A percentile compares a stretch with the other conserved stretches of the same genome.
Evolutionary conservation across 1,140 invertebrate genomes (phyloP).

Genomic region (Ostrea denselamellosa): DNA sequence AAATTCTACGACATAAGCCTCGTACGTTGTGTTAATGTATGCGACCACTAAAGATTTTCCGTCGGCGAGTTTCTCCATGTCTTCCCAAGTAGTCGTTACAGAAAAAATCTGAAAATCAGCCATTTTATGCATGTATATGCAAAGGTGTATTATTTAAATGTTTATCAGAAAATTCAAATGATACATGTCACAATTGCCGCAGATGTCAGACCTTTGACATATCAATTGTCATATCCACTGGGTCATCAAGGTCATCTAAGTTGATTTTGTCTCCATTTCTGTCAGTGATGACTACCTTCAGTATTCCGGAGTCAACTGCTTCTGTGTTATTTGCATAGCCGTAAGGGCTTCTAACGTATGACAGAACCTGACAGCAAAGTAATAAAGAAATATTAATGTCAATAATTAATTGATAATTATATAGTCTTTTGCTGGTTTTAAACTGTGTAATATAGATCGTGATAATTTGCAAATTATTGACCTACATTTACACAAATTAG

Average conservation of each 20-base stretch:
- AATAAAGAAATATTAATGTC: background rate
- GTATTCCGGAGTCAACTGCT: constrained; percentile 26
- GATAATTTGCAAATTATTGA: too few relatives aligned
- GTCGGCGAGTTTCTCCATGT: background rate
- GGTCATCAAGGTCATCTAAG: constrained; percentile 31
- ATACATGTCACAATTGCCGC: background rate
- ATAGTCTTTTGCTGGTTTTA: too few relatives aligned
- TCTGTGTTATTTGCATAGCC: constrained; percentile 33
- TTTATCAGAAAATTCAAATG: background rate
- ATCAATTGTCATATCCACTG: constrained; percentile 30
- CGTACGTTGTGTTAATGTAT: background rate
- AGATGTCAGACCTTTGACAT: constrained; percentile 5
- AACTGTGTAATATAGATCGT: too few relatives aligned
- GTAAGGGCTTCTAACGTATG: constrained; percentile 44
- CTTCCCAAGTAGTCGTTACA: background rate
- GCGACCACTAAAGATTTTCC: background rate
- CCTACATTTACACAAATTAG: constrained; percentile 20
- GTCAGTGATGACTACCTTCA: constrained; percentile 25
- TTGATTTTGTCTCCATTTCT: constrained; percentile 12
- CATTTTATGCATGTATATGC: background rate
- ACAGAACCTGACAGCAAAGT: constrained; percentile 5
- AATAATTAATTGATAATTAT: too few relatives aligned
- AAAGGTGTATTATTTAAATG: background rate
- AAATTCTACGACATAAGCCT: constrained; percentile 18
- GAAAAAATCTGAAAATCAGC: background rate